Evolutionary conservation across 92 coral and sea anemone species (phyloP), one percentile per base, ranked within the genome.

Genomic region (Galaxea fascicularis): DNA sequence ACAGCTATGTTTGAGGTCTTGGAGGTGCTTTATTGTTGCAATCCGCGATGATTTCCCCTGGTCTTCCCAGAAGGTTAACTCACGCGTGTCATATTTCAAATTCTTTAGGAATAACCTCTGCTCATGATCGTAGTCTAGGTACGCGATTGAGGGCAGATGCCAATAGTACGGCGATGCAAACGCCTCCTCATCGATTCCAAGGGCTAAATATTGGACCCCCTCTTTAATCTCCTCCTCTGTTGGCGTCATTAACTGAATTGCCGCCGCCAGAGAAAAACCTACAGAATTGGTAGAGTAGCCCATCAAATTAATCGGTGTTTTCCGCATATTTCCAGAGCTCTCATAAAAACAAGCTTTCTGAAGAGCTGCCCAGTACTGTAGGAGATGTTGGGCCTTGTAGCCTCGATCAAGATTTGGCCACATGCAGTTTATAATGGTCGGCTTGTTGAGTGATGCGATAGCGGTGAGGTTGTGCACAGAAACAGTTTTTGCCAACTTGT

Each of bases 231-330:
- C 84, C 45, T 12, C 64, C 4, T 52, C 27, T 35, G 58, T 65
- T n/a, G 79, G 79, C 0, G 84, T 85, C 53, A 85, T 47, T 22
- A 85, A 28, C 1, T 68, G 84, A 21, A 53, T 21, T 22, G 84
- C 44, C 44, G 89, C 84, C 4, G 78, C 68, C 70, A 76, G 26
- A 17, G 89, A 85, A 54, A 85, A 85, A 10, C 78, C 77, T 27
- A 84, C 78, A 15, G 89, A 85, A 65, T 85, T 78, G 22, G 89
- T 85, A 10, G 89, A 77, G 73, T 76, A 85, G 45, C 77, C 89
- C 26, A 85, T 76, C 24, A 85, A 52, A 10, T 66, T 24, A 8
- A 77, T 25, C 24, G 82, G 89, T 9, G 46, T 18, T 60, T 58
- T 24, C 11, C 83, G 79, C 13, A 82, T 65, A 4, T 31, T 7